Evolutionary conservation across 92 coral and sea anemone species (phyloP), one percentile per base, ranked within the genome.

Genomic region (Umimayanthus chanpuru): DNA sequence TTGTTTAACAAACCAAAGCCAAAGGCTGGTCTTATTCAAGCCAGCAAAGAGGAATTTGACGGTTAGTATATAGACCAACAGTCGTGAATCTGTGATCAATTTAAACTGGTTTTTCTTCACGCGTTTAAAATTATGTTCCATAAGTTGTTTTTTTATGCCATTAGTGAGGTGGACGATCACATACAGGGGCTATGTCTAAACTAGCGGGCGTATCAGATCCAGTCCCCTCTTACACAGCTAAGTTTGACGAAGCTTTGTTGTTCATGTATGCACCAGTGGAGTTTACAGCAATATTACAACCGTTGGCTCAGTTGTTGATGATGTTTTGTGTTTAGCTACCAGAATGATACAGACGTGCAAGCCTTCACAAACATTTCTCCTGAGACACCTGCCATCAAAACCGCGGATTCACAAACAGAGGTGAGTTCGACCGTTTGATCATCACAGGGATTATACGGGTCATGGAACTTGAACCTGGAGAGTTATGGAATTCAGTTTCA

Each of bases 311-410:
- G 65, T 56, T 56, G 5, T 14, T 56, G 23, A 56, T 56, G 5
- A 61, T 20, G 5, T 61, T 61, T 61, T 61, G 25, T 72, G 76
- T 72, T 72, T 28, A 78, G 82, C 32, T 78, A 78, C 65, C 82
- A 78, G 61, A 78, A 78, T 28, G 64, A 78, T 25, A 50, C 81
- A n/a, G 61, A 47, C 49, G 82, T 53, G 2, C 82, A 23, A 21
- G 79, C 70, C 65, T 74, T 78, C 41, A 87, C 71, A 50, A 88
- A 71, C 72, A 80, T 72, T 36, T 55, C 68, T 0, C 72, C 74
- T 30, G 85, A 88, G 64, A 91, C 93, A 71, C 93, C 93, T 11
- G 79, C 80, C 66, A 38, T 80, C 32, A 88, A 88, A 6, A 74
- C 93, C 20, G 89, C 91, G 20, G 93, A 77, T 29, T 25, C 85